Evolutionary conservation across 1,140 invertebrate genomes (phyloP).

Genomic region (Lutraria rhynchaena): DNA sequence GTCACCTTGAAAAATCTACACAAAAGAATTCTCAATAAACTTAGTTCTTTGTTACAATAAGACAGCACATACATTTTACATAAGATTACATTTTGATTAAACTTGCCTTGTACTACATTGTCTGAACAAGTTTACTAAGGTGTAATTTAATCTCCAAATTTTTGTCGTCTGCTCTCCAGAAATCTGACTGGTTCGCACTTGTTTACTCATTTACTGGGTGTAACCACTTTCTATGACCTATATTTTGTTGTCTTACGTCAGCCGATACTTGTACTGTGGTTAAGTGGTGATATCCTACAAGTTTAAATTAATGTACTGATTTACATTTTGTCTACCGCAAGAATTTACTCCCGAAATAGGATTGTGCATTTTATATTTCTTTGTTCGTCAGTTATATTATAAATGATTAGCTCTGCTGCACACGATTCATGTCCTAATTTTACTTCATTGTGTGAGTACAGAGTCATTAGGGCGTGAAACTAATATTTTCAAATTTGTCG

Average conservation of each 20-base stretch:
- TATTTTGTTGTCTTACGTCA: neutral
- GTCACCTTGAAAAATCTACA: no score
- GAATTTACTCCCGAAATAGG: no score
- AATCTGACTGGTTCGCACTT: neutral
- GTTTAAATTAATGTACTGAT: no score
- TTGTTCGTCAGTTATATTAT: constrained; percentile 9
- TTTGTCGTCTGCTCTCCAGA: neutral
- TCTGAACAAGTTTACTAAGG: neutral
- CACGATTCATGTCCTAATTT: neutral
- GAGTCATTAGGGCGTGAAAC: constrained; percentile 6
- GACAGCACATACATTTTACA: neutral
- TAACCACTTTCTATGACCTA: constrained; percentile 22
- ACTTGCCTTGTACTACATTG: no score
- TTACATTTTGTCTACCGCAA: no score
- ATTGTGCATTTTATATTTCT: neutral
- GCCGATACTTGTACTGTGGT: no score
- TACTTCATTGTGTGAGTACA: neutral
- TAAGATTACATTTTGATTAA: neutral
- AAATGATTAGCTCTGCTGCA: neutral
- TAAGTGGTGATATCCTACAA: no score
- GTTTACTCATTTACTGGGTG: constrained; percentile 20
- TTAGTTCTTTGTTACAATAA: no score
- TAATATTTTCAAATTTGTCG: neutral
- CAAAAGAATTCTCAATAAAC: no score
- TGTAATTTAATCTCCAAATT: neutral